These are phyloP conservation scores for Eidolon dupreanum DNA, from an alignment of 2,797 vertebrate genomes.

Conservation along the genomic window DNA sequence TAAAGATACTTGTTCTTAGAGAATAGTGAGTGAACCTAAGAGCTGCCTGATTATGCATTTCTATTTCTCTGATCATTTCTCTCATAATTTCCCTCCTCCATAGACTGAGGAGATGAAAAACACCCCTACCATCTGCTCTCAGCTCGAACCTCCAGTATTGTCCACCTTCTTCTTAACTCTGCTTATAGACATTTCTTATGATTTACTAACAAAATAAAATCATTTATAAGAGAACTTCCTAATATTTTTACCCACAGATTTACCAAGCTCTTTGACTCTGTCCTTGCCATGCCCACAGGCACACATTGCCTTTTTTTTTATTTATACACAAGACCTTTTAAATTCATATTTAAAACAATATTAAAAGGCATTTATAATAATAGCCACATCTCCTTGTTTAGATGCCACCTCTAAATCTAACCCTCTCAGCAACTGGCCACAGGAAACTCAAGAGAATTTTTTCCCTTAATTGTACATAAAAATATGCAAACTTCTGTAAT, in stretches of 20 bases:
- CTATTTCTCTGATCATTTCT: not conserved
- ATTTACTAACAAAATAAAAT: not conserved
- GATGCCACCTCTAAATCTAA: no score
- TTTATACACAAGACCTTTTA: no score
- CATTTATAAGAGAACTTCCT: not conserved
- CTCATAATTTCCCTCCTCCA: not conserved
- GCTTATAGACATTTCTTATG: not conserved
- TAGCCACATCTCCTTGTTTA: no score
- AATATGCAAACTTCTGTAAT: not conserved
- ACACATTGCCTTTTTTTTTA: not conserved
- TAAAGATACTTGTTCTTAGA: not conserved
- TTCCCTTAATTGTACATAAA: no score
- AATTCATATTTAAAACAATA: no score
- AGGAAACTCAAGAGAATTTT: no score
- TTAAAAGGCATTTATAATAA: no score
- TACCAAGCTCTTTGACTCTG: not conserved
- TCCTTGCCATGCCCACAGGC: not conserved
- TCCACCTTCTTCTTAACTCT: not conserved
- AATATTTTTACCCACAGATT: not conserved
- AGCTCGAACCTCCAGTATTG: not conserved
- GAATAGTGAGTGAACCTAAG: not conserved
- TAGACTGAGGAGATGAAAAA: not conserved
- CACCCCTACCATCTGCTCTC: not conserved
- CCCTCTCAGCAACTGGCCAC: no score
- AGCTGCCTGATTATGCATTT: not conserved